Percentiles rank a stretch among this genome's conserved stretches.
These are phyloP conservation scores for Porites cylindrica DNA, from an alignment of 92 coral and sea anemone genomes.

Conservation along the genomic window DNA sequence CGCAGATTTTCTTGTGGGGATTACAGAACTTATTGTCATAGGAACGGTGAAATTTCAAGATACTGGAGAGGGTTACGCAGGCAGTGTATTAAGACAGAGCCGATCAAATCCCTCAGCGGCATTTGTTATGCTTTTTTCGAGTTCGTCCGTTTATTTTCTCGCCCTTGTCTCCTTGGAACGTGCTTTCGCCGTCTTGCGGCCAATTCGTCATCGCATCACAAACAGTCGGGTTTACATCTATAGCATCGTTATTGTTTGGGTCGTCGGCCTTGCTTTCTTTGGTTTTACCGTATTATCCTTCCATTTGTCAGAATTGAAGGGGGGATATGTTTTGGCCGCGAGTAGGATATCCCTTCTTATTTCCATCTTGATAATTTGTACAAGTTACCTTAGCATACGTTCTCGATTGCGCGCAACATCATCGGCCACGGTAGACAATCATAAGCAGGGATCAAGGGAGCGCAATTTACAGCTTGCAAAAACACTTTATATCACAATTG, in stretches of 20 bases:
- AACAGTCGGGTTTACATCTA: background rate
- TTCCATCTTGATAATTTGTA: background rate
- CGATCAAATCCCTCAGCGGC: background rate
- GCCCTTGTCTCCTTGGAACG: constrained; percentile 23
- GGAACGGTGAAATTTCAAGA: background rate
- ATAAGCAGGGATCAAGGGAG: background rate
- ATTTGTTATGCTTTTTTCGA: background rate
- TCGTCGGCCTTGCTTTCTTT: background rate
- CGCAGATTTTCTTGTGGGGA: constrained; percentile 24
- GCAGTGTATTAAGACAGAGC: too few species aligned
- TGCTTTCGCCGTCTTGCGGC: constrained; percentile 15
- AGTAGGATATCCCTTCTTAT: background rate
- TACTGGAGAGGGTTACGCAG: too few species aligned
- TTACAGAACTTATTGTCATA: background rate
- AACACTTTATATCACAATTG: background rate
- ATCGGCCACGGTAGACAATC: background rate
- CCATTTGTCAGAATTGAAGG: background rate
- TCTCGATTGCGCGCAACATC: background rate
- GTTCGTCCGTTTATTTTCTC: background rate
- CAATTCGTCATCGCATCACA: constrained; percentile 24
- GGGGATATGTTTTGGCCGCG: background rate
- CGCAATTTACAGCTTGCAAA: constrained; percentile 12
- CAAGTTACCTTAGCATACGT: constrained; percentile 1
- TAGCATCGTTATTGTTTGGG: background rate
- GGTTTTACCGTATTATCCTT: background rate